phyloP scores from a whole-genome alignment of 2,113 vertebrate genomes.

The Anarrhichthys ocellatus region DNA sequence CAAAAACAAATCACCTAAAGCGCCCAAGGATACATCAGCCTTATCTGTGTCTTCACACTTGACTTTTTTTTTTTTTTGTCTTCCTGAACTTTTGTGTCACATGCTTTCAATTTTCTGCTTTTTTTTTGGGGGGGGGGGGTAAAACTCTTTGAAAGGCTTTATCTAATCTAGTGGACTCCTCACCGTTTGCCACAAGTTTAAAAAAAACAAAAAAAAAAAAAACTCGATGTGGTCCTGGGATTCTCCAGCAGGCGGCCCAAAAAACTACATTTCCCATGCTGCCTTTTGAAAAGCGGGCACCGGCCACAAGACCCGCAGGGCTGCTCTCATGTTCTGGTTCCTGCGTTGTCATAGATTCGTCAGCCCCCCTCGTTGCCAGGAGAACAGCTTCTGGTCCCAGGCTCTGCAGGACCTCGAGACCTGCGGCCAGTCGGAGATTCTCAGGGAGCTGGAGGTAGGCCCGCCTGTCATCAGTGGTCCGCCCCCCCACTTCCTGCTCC shows the following conservation, averaged over 20 bases:
- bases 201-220: background rate
- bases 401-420: slow-evolving; percentile 98
- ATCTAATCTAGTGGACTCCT: slow-evolving; percentile 70
- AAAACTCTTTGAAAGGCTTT: slow-evolving; percentile 78
- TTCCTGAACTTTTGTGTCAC: slow-evolving; percentile 78
- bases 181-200: slow-evolving; percentile 62
- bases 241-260: slow-evolving; percentile 68
- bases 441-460: slow-evolving; percentile 97
- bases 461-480: background rate
- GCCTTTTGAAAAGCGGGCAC: slow-evolving; percentile 63
- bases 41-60: slow-evolving; percentile 77
- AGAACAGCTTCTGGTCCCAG: slow-evolving; percentile 96
- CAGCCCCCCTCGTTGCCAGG: slow-evolving; percentile 88
- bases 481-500: background rate
- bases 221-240: slow-evolving; percentile 49
- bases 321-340: slow-evolving; percentile 82
- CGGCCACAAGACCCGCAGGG: slow-evolving; percentile 70
- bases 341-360: slow-evolving; percentile 95
- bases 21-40: slow-evolving; percentile 82
- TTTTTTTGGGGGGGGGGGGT: slow-evolving; percentile 66
- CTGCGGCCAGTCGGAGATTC: slow-evolving; percentile 97
- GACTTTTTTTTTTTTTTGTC: slow-evolving; percentile 73
- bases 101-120: slow-evolving; percentile 69
- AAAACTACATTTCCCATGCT: slow-evolving; percentile 76
- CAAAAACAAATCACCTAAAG: slow-evolving; percentile 77